Evolutionary conservation across 2,888 invertebrate species (phyloP).

Genomic region (Melieria picta): DNA sequence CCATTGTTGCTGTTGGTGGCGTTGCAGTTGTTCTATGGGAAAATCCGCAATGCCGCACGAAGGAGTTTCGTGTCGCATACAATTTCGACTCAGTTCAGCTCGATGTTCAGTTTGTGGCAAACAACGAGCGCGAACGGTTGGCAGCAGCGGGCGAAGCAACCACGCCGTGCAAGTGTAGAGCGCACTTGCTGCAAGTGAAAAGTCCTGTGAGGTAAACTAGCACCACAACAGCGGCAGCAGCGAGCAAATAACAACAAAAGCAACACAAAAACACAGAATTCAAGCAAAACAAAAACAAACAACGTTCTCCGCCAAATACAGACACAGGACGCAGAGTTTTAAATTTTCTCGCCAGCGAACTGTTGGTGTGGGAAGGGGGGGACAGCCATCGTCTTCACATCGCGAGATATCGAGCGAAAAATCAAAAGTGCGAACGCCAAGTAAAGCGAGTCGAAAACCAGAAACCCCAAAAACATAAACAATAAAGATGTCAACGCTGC

Average conservation of each 20-base stretch:
- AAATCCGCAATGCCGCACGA: slow-evolving; percentile 28
- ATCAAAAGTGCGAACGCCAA: slow-evolving; percentile 7
- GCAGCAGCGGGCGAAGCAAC: slow-evolving; percentile 40
- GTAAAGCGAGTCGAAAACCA: neutral
- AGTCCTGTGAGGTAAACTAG: neutral
- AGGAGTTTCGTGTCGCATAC: slow-evolving; percentile 32
- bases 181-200: slow-evolving; percentile 24
- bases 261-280: slow-evolving; percentile 5
- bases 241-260: slow-evolving; percentile 9
- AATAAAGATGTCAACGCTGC: slow-evolving; percentile 61
- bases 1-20: slow-evolving; percentile 11
- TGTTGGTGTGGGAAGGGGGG: too few species aligned
- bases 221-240: too few species aligned
- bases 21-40: slow-evolving; percentile 15
- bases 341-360: too few species aligned
- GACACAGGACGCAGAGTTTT: neutral
- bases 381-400: too few species aligned
- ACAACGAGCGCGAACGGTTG: slow-evolving; percentile 57
- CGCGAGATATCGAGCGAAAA: too few species aligned
- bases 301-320: slow-evolving; percentile 17
- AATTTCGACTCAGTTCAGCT: neutral
- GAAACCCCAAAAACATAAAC: slow-evolving; percentile 11
- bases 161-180: slow-evolving; percentile 16
- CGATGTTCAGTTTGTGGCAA: slow-evolving; percentile 58
- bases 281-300: slow-evolving; percentile 7